phyloP scores from a whole-genome alignment of 2,888 invertebrate species.

The Pammene aurita region DNA sequence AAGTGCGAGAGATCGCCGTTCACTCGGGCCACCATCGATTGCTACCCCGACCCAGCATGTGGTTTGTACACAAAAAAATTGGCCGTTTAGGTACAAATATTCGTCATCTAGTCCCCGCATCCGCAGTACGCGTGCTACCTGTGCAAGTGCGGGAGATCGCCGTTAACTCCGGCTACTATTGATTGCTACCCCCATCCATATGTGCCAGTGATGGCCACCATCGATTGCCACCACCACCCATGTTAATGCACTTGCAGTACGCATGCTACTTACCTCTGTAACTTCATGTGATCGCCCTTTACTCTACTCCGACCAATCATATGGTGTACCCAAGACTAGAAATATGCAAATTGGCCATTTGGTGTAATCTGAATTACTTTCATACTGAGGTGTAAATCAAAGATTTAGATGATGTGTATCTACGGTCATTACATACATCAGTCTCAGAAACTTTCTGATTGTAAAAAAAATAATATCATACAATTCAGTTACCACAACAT shows the following conservation, averaged over 20 bases:
- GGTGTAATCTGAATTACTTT: no score
- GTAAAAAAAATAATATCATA: no score
- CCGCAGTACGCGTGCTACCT: slow-evolving; percentile 58
- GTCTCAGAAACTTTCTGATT: no score
- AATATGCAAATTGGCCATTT: no score
- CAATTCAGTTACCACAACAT: no score
- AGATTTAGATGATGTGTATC: no score
- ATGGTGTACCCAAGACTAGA: slow-evolving; percentile 57
- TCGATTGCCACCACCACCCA: slow-evolving; percentile 59
- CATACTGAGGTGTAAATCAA: no score
- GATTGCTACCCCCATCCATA: slow-evolving; percentile 55
- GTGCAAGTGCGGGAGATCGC: slow-evolving; percentile 57
- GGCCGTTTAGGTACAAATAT: no score
- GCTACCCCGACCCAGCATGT: slow-evolving; percentile 57
- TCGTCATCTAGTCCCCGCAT: slow-evolving; percentile 62
- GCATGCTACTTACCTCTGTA: no score
- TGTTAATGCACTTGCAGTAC: no score
- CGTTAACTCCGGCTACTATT: slow-evolving; percentile 50
- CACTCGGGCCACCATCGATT: slow-evolving; percentile 54
- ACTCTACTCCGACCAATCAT: slow-evolving; percentile 55
- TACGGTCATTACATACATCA: no score
- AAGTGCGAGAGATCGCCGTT: slow-evolving; percentile 51
- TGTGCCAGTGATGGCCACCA: slow-evolving; percentile 54
- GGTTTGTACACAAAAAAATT: slow-evolving; percentile 57
- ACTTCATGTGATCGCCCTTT: no score